Evolutionary conservation across 1,140 invertebrate species (phyloP), one percentile per base, ranked within the genome.

Genomic region (Brachionus plicatilis): DNA sequence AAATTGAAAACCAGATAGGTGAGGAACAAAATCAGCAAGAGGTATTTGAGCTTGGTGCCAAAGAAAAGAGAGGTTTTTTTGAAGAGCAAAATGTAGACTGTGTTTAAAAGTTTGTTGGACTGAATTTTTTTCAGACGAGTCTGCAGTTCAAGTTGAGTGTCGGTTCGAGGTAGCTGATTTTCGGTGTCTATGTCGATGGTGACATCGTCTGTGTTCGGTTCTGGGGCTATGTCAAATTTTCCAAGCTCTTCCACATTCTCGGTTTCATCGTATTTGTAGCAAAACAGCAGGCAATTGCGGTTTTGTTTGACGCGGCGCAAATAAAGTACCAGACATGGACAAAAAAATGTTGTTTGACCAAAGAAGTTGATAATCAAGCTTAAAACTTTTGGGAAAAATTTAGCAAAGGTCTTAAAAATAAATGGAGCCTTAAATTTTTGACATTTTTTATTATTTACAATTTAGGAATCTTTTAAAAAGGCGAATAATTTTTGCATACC

Each of bases 311-410:
- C 79, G 33, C 53, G 41, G 3, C 53, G 37, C 9, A 82, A 82
- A 68, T 82, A 47, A 37, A 82, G 41, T 24, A 82, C 79, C 27
- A 82, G n/a, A 47, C 79, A 82, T 65, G 79, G 79, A 82, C 53
- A 82, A 47, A 82, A 82, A 37, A 82, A 82, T n/a, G 53, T 37
- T 41, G 43, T 82, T 68, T 65, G 79, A 24, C 79, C 79, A 0
- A 82, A 12, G 43, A 68, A 65, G 20, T 82, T 82, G 12, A 82
- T 45, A 7, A 82, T 37, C 72, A 76, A 76, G n/a, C 72, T 76
- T 24, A 50, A 20, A 12, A 76, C 72, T 76, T 37, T 37, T 6
- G 7, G 27, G 33, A 0, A 37, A 37, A 37, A 37, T 37, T 37
- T 7, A 37, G 33, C 7, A 3, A 37, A 37, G 33, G 7, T 37